Base-by-base conservation (phyloP, 2,113 vertebrate genomes). In the Gobiocypris rarus region DNA sequence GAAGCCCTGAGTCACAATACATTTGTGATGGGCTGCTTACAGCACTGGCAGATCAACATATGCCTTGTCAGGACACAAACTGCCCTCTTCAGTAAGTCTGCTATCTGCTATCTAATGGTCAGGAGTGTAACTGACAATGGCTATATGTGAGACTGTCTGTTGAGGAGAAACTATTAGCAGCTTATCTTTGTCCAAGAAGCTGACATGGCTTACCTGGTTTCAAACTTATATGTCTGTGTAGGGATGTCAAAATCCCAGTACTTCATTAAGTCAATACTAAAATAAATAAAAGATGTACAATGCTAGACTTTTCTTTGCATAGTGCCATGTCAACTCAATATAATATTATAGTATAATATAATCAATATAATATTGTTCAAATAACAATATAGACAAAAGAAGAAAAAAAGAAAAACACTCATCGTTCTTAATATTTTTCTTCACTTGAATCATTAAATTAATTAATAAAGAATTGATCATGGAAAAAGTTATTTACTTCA, bases 1-100 rank as follows among this genome's bases (percentile, higher is more conserved):
- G 81, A 69, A 84, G 79, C 56, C 58, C 38, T 77, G 85, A 86
- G 59, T 85, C 83, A 87, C 82, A 75, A 52, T 48, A 54, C 54
- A 48, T 75, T 71, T 74, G 73, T 87, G 79, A 88, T 58, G 52
- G 80, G 31, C 74, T 80, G 84, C 74, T 81, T 79, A 87, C 83
- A 83, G 54, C 79, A 70, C 79, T 84, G 77, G 34, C 83, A 82
- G 48, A 65, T 61, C 73, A 81, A 83, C 50, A 86, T 86, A 88
- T 86, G 81, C 50, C 71, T 76, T 75, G 77, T 83, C 84, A 87
- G 54, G 80, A 28, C 78, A 77, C 63, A 77, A 84, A 84, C 61
- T 71, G 69, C n/a, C 41, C 63, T 75, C 48, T 85, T 59, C 69
- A 85, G 83, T 70, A 67, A 78, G 19, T 74, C 58, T 54, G 65